Conservation (phyloP, 2,888 invertebrate species). For the Calliopum simillimum region DNA sequence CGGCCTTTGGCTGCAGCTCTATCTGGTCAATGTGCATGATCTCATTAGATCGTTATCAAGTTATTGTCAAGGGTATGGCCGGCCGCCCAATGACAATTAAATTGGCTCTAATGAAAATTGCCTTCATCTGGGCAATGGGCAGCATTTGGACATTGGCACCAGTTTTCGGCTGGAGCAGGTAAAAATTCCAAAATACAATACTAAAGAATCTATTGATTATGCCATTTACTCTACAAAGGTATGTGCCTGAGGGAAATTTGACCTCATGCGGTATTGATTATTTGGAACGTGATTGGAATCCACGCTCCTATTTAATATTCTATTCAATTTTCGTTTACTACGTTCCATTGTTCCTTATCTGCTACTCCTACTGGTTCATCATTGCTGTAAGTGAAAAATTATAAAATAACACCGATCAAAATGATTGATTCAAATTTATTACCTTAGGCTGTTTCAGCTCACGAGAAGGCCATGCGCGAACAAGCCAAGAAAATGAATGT, state of each 20-base stretch:
- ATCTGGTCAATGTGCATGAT: slow-evolving; percentile 96
- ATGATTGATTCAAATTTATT: background rate
- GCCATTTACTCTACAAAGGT: slow-evolving; percentile 69
- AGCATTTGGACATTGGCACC: slow-evolving; percentile 85
- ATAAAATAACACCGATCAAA: background rate
- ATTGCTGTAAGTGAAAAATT: slow-evolving; percentile 72
- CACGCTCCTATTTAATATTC: slow-evolving; percentile 82
- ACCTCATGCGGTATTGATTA: slow-evolving; percentile 94
- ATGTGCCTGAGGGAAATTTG: slow-evolving; percentile 94
- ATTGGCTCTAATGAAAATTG: slow-evolving; percentile 81
- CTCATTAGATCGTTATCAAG: slow-evolving; percentile 92
- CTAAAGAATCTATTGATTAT: background rate
- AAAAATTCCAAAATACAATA: slow-evolving; percentile 53
- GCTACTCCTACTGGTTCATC: slow-evolving; percentile 90
- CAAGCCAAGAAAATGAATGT: slow-evolving; percentile 96
- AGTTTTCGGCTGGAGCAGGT: slow-evolving; percentile 88
- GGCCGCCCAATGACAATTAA: slow-evolving; percentile 87
- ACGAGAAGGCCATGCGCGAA: slow-evolving; percentile 88
- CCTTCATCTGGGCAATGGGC: slow-evolving; percentile 83
- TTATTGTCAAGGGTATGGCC: slow-evolving; percentile 90
- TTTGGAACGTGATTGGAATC: slow-evolving; percentile 79
- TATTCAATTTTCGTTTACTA: slow-evolving; percentile 86
- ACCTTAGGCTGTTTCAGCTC: slow-evolving; percentile 80
- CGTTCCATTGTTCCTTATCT: slow-evolving; percentile 80
- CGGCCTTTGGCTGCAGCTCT: slow-evolving; percentile 88